Conservation (phyloP, 64 coral and sea anemone species). For the Anthopleura sola region DNA sequence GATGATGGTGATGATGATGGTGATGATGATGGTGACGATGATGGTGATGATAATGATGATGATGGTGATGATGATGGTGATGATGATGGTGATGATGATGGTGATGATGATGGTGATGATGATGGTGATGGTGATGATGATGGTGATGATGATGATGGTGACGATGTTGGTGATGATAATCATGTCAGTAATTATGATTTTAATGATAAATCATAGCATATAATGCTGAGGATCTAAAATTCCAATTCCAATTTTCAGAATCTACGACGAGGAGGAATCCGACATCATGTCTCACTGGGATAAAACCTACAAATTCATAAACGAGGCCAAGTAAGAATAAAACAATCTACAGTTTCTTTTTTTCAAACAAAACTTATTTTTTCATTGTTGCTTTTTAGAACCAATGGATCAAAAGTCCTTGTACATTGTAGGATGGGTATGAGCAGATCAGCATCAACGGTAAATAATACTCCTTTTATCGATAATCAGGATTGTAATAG, state of each 20-base stretch:
- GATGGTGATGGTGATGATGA: background rate
- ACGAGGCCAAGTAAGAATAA: constrained; percentile 70
- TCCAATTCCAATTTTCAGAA: constrained; percentile 17
- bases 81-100: background rate
- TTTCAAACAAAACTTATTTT: background rate
- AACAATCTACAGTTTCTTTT: background rate
- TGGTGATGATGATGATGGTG: too few species aligned
- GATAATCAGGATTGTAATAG: too few species aligned
- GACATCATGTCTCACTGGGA: constrained; percentile 84
- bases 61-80: background rate
- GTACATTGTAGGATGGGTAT: constrained; percentile 94
- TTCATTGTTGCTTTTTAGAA: constrained; percentile 49
- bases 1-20: background rate
- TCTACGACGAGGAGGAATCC: constrained; percentile 87
- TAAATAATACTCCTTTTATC: background rate
- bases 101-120: background rate
- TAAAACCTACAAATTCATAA: constrained; percentile 85
- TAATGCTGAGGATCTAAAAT: background rate
- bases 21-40: background rate
- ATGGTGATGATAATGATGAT: background rate
- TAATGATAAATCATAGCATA: too few species aligned
- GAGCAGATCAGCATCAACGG: constrained; percentile 94
- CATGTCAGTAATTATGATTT: too few species aligned
- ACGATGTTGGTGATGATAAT: too few species aligned
- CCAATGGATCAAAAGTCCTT: constrained; percentile 73